Base-by-base conservation (phyloP, 1,140 invertebrate species). In the Drosophila burlai region DNA sequence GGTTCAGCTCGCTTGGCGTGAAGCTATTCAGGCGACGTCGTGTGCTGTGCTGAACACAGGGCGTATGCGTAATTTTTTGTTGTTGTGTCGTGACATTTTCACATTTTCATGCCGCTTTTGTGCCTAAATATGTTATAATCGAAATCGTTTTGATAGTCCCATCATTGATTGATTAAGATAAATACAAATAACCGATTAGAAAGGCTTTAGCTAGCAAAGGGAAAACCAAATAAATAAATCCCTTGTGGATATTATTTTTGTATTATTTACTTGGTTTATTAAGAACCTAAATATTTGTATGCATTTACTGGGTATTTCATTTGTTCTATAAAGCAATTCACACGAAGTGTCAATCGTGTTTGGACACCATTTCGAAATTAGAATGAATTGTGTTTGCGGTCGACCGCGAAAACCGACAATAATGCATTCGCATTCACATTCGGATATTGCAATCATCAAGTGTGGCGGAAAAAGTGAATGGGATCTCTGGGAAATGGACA, bases 1-100 rank as follows among this genome's bases (percentile, higher is more conserved):
- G 49, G 68, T 72, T 72, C 69, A 73, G 34, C 43, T 71, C 68
- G 50, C 64, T 57, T 57, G 16, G 16, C n/a, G 26, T 18, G n/a
- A n/a, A 31, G 49, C 49, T 40, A 67, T 61, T 61, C 57, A 34
- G 34, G 29, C 38, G 34, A 40, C 24, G 34, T 66, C 63, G 59
- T 18, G 64, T 64, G 43, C 31, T 67, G 60, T 31, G 38, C 16
- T 47, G 21, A 36, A 29, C 29, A 5, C 55, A 9, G 55, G 68
- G 64, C 64, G 64, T 72, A 72, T 72, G 64, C 64, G 64, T 72
- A 72, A 47, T 69, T 69, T 65, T 45, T 40, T 16, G 3, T 26
- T 49, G 15, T 57, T 11, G 36, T 57, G 15, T 57, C 16, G 36
- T 57, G 47, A 26, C 60, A 62, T 36, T 64, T 42, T 64, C 36